Percentiles rank a stretch among this genome's conserved stretches.
Evolutionary conservation across 2,888 invertebrate species (phyloP).

Genomic region (Athalia circularis): DNA sequence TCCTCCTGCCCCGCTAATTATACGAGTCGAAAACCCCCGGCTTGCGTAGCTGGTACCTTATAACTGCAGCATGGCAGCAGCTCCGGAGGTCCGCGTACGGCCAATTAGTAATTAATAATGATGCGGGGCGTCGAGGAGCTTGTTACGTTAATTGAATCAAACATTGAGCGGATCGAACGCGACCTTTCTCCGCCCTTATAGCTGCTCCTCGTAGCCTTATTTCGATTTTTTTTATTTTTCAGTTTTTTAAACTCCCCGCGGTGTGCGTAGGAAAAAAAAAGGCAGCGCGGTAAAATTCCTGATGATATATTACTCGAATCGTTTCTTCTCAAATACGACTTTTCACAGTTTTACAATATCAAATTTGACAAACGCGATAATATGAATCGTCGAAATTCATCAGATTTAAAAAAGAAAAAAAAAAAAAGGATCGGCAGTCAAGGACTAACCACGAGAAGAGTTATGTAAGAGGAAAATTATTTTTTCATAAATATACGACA

Average conservation of each 20-base stretch:
- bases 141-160: slow-evolving; percentile 60
- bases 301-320: too few species aligned
- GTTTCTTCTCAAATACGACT: too few species aligned
- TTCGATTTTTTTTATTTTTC: not conserved
- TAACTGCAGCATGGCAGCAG: slow-evolving; percentile 49
- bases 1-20: slow-evolving; percentile 59
- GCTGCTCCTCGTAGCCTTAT: slow-evolving; percentile 1
- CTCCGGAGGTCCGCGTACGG: slow-evolving; percentile 45
- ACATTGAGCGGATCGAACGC: slow-evolving; percentile 50
- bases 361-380: too few species aligned
- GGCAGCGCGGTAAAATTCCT: too few species aligned
- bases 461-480: too few species aligned
- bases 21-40: slow-evolving; percentile 54
- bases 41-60: slow-evolving; percentile 54
- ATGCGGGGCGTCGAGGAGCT: slow-evolving; percentile 50
- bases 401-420: too few species aligned
- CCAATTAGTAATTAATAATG: slow-evolving; percentile 68
- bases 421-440: too few species aligned
- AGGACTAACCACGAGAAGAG: too few species aligned
- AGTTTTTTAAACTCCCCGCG: not conserved
- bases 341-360: too few species aligned
- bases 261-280: too few species aligned
- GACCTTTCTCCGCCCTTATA: not conserved
- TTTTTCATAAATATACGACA: slow-evolving; percentile 25
- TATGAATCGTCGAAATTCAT: too few species aligned